These are phyloP conservation scores for Laupala kohalensis DNA, from an alignment of 1,140 invertebrate species.

Conservation along the genomic window DNA sequence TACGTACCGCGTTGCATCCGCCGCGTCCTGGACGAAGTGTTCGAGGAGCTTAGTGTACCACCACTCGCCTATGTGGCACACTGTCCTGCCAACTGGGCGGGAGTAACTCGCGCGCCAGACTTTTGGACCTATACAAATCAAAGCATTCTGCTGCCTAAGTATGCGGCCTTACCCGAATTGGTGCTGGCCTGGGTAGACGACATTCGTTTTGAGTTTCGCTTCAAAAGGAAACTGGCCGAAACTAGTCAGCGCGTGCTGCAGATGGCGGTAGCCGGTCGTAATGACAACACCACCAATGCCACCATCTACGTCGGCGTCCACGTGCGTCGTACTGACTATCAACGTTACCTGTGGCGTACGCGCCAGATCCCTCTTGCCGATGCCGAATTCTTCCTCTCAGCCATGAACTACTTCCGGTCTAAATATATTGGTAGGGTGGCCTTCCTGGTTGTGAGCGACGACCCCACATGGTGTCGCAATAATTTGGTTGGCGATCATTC, in stretches of 20 bases:
- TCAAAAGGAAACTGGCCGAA: slow-evolving; percentile 31
- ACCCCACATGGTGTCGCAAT: slow-evolving; percentile 42
- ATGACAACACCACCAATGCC: slow-evolving; percentile 21
- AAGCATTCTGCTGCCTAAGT: slow-evolving; percentile 40
- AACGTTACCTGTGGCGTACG: slow-evolving; percentile 38
- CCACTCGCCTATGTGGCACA: slow-evolving; percentile 39
- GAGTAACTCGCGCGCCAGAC: slow-evolving; percentile 35
- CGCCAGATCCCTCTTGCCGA: slow-evolving; percentile 33
- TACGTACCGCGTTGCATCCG: slow-evolving; percentile 42
- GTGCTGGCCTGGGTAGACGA: slow-evolving; percentile 40
- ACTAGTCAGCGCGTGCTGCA: slow-evolving; percentile 32
- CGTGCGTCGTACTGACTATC: slow-evolving; percentile 45
- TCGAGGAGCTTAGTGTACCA: slow-evolving; percentile 41
- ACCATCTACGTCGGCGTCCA: slow-evolving; percentile 41
- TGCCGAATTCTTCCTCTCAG: slow-evolving; percentile 36
- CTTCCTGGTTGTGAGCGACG: slow-evolving; percentile 48
- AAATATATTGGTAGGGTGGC: slow-evolving; percentile 35
- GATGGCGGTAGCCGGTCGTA: slow-evolving; percentile 14
- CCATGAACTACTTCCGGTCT: slow-evolving; percentile 39
- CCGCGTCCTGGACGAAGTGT: slow-evolving; percentile 36
- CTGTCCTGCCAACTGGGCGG: slow-evolving; percentile 34
- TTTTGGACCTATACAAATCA: slow-evolving; percentile 43
- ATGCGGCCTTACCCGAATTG: slow-evolving; percentile 39
- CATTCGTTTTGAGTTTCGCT: slow-evolving; percentile 39
- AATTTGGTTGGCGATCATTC: slow-evolving; percentile 30